Evolutionary conservation across 1,140 invertebrate species (phyloP).

Genomic region (Listronotus oregonensis): DNA sequence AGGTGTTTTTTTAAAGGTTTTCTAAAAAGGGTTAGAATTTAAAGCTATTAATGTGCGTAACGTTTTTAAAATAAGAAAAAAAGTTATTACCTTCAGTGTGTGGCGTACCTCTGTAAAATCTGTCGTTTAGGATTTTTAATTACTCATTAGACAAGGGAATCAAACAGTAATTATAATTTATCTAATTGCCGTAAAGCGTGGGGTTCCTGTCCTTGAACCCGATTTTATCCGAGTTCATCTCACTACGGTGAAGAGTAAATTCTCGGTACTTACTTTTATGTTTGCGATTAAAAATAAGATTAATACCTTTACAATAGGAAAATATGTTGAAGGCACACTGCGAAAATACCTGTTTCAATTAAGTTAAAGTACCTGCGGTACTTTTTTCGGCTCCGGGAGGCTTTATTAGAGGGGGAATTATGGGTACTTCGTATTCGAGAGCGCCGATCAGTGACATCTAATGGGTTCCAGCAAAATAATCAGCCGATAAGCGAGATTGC

Average conservation of each 20-base stretch:
- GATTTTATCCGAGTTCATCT: conserved; percentile 15
- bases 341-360: conserved; percentile 8
- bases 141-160: too few relatives aligned
- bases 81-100: too few relatives aligned
- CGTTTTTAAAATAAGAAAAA: too few relatives aligned
- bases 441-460: conserved; percentile 10
- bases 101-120: too few relatives aligned
- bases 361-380: background rate
- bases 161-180: too few relatives aligned
- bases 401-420: conserved; percentile 9
- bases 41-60: too few relatives aligned
- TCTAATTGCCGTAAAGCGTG: conserved; percentile 13
- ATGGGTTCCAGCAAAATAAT: conserved; percentile 10
- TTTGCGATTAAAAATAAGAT: conserved; percentile 17
- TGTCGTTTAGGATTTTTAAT: too few relatives aligned
- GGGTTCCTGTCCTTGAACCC: conserved; percentile 7
- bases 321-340: conserved; percentile 10
- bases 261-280: conserved; percentile 9
- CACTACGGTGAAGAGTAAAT: background rate
- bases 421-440: conserved; percentile 4
- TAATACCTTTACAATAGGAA: conserved; percentile 19
- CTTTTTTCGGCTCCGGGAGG: conserved; percentile 11
- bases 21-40: too few relatives aligned
- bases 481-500: conserved; percentile 1
- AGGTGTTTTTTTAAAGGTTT: too few relatives aligned